Evolutionary conservation across 2,797 vertebrate species (phyloP).

Genomic region (Taenioides sp.): DNA sequence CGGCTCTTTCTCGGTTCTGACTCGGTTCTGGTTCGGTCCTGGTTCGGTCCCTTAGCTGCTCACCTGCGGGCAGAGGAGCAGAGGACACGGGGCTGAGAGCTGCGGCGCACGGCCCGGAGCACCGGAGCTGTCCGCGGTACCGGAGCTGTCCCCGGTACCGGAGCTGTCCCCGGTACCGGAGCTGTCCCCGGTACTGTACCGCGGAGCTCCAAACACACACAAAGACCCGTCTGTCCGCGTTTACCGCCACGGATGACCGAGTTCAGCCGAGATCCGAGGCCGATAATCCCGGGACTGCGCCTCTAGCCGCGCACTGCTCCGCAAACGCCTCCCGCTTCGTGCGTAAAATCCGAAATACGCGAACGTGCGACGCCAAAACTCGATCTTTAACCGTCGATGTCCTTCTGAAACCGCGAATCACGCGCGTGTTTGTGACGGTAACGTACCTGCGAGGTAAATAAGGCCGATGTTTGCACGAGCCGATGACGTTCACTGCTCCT

Average conservation of each 20-base stretch:
- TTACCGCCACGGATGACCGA: not conserved
- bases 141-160: not conserved
- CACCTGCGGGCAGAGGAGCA: conserved; percentile 35
- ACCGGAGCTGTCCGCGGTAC: not conserved
- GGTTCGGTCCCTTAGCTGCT: conserved; percentile 24
- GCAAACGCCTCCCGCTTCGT: not conserved
- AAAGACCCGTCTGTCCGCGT: not conserved
- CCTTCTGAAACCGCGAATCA: not conserved
- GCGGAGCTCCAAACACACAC: not conserved
- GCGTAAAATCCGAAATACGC: not conserved
- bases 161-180: not conserved
- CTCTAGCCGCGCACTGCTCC: not conserved
- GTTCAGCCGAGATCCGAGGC: not conserved
- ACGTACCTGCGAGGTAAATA: not conserved
- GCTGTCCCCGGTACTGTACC: not conserved
- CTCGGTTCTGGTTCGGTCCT: not conserved
- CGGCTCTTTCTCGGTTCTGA: not conserved
- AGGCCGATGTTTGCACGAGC: not conserved
- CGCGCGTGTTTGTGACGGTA: not conserved
- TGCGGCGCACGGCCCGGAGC: conserved; percentile 10
- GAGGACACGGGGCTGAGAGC: not conserved
- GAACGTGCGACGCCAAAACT: not conserved
- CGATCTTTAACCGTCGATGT: too few species aligned
- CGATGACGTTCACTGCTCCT: not conserved
- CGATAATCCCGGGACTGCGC: not conserved